These are phyloP conservation scores for Cancer borealis DNA, from an alignment of 2,888 invertebrate genomes.

Conservation along the genomic window DNA sequence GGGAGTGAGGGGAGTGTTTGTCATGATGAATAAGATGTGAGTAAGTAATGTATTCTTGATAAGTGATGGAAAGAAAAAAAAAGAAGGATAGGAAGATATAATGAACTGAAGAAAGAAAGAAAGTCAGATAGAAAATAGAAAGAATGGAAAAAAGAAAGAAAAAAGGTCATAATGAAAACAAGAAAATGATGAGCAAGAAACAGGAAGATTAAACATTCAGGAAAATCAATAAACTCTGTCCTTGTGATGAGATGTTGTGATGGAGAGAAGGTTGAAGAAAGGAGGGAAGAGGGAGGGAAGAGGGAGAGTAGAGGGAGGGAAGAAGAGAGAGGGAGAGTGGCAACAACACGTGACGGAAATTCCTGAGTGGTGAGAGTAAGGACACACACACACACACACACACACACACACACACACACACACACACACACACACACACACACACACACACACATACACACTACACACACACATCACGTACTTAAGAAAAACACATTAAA, in stretches of 20 bases:
- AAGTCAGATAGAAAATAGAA: no score
- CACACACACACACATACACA: not conserved
- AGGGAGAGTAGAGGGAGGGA: not conserved
- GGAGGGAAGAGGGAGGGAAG: not conserved
- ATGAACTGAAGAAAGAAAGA: no score
- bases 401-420: not conserved
- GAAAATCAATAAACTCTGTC: not conserved
- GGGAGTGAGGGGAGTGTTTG: no score
- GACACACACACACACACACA: constrained; percentile 16
- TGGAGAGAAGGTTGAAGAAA: not conserved
- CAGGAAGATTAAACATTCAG: not conserved
- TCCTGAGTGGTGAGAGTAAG: not conserved
- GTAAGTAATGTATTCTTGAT: not conserved
- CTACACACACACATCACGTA: not conserved
- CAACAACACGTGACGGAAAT: not conserved
- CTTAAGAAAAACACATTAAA: no score
- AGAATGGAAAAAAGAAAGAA: no score
- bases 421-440: no score
- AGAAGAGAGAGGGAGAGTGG: not conserved
- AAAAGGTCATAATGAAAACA: not conserved
- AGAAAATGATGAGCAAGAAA: no score
- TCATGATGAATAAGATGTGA: no score
- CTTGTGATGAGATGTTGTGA: not conserved
- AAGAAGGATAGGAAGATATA: no score
- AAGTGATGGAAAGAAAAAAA: not conserved